Base-by-base conservation (phyloP, 2,888 invertebrate species). In the Lamellibrachia satsuma region DNA sequence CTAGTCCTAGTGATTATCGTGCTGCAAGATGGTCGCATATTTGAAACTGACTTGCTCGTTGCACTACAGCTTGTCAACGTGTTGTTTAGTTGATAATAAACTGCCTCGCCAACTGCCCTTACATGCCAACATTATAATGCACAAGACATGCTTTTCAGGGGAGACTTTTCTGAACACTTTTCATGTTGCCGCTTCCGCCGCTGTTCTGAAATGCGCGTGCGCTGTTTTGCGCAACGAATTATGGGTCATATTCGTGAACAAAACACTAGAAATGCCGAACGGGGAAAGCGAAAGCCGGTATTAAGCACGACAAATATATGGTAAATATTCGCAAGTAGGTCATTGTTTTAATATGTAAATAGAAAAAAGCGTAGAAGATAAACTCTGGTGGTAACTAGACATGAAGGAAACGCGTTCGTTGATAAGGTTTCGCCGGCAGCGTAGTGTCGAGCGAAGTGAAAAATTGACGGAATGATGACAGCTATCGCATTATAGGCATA, bases 191-290 rank as follows among this genome's bases (percentile, higher is more conserved):
- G 75, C 75, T 75, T 75, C 75, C 75, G 75, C 75, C 75, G 75
- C 75, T 75, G 75, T 75, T 75, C 75, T 75, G 75, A 75, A 75
- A 75, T 75, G 75, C 75, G 75, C 75, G 75, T 75, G 75, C 75
- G 75, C 75, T n/a, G 75, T 22, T 75, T 75, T n/a, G 75, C 75
- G 75, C 22, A 75, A 75, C 4, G 75, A 75, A 11, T 75, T 75
- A 75, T 75, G 75, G 75, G 75, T 6, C n/a, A n/a, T 22, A 75
- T 75, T 75, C 75, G 75, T 11, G 75, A 75, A 75, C 75, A 75
- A 75, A 75, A 75, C 75, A 75, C 75, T 75, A 75, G 15, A 75
- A 75, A 75, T 75, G 75, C 75, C 75, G 75, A 75, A 75, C 75
- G 75, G 22, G 22, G n/a, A 75, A 75, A 75, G 22, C 2, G 75